Evolutionary conservation across 2,888 invertebrate species (phyloP).

Genomic region (Macropis europaea): DNA sequence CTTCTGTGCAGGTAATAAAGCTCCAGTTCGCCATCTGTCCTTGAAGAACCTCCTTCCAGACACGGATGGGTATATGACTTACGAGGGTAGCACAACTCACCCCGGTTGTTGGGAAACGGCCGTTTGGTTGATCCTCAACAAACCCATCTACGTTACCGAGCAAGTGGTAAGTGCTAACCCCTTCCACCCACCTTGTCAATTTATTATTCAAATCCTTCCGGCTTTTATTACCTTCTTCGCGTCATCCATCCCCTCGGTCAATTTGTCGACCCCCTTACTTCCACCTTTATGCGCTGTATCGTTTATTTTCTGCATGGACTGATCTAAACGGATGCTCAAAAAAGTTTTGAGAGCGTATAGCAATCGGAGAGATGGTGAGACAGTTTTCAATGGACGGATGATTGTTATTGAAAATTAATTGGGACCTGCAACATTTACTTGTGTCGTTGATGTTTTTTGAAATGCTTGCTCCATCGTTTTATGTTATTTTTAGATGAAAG

Average conservation of each 20-base stretch:
- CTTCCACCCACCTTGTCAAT: background rate
- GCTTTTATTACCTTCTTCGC: background rate
- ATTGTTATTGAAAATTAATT: too few species aligned
- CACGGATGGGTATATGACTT: conserved; percentile 97
- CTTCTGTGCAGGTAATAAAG: conserved; percentile 86
- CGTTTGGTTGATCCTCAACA: conserved; percentile 98
- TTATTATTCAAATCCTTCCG: conserved; percentile 1
- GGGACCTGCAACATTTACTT: too few species aligned
- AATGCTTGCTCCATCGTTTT: too few species aligned
- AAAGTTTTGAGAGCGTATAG: too few species aligned
- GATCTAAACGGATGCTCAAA: too few species aligned
- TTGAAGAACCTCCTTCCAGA: conserved; percentile 93
- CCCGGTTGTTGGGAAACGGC: conserved; percentile 99
- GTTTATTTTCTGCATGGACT: too few species aligned
- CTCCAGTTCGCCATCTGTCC: conserved; percentile 91
- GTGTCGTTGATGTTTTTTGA: too few species aligned
- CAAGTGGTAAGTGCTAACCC: conserved; percentile 88
- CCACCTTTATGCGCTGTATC: too few species aligned
- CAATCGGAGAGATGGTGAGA: too few species aligned
- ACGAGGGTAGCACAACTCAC: conserved; percentile 98
- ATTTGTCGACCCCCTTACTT: background rate
- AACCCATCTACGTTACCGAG: conserved; percentile 97
- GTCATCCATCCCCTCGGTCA: background rate
- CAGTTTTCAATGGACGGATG: too few species aligned
- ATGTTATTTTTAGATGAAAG: too few species aligned